A percentile compares a stretch with the other conserved stretches of the same genome.
These are phyloP conservation scores for Stenodera caucasica DNA, from an alignment of 2,888 invertebrate species.

Conservation along the genomic window DNA sequence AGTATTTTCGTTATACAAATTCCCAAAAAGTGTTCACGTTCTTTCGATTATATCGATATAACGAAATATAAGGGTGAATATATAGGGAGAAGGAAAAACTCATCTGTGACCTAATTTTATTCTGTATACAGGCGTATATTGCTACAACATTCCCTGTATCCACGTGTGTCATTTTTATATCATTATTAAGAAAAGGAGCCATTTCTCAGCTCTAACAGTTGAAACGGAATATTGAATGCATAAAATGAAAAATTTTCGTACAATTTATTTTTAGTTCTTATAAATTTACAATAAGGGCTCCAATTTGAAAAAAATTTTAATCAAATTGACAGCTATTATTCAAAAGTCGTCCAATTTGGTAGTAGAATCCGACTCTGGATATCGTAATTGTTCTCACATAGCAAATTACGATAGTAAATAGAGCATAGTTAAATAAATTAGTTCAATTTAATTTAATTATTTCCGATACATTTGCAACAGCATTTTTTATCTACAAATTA, in stretches of 20 bases:
- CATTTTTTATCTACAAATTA: background rate
- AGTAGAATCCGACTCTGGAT: too few relatives aligned
- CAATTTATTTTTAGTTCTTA: too few relatives aligned
- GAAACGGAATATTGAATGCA: too few relatives aligned
- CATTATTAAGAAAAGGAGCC: background rate
- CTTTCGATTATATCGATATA: background rate
- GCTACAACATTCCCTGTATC: background rate
- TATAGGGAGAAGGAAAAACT: background rate
- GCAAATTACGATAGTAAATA: background rate
- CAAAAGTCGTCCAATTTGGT: too few relatives aligned
- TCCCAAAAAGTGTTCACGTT: background rate
- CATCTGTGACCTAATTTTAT: conserved; percentile 1
- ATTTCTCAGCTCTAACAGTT: background rate
- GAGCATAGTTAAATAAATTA: background rate
- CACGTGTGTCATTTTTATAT: background rate
- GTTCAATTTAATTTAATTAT: background rate
- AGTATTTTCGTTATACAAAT: background rate
- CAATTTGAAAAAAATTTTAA: too few relatives aligned
- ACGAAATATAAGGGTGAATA: background rate
- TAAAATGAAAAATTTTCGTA: too few relatives aligned
- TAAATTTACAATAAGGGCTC: too few relatives aligned
- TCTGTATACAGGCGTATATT: background rate
- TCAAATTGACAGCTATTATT: too few relatives aligned
- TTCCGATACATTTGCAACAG: background rate
- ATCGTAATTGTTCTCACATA: too few relatives aligned